Percentiles rank a stretch among this genome's conserved stretches.
phyloP scores from a whole-genome alignment of 2,113 vertebrate genomes.

The Copsychus sechellarum region DNA sequence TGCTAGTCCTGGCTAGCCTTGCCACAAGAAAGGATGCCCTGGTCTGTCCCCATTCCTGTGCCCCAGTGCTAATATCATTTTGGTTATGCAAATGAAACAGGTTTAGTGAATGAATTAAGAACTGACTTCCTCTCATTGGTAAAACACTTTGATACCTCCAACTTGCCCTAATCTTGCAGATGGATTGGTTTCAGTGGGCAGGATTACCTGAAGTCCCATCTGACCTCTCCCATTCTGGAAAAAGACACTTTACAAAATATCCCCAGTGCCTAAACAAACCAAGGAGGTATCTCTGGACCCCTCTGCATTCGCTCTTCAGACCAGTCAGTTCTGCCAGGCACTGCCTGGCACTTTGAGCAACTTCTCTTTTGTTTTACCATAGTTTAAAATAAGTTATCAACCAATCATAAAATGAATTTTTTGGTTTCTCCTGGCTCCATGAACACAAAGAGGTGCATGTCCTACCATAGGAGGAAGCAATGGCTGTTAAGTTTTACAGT shows the following conservation, averaged over 20 bases:
- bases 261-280: constrained; percentile 33
- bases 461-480: constrained; percentile 99
- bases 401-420: constrained; percentile 69
- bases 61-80: neutral
- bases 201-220: neutral
- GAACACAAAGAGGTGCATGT: constrained; percentile 87
- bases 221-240: neutral
- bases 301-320: neutral
- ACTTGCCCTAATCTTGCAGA: neutral
- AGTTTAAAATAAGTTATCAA: constrained; percentile 52
- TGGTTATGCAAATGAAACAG: constrained; percentile 11
- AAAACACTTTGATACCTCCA: neutral
- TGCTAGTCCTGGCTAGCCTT: constrained; percentile 10
- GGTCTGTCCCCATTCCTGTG: neutral
- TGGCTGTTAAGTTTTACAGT: constrained; percentile 84
- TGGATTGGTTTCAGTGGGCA: neutral
- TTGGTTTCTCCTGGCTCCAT: constrained; percentile 83
- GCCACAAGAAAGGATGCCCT: neutral
- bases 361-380: constrained; percentile 15
- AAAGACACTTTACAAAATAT: constrained; percentile 34
- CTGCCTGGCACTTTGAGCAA: constrained; percentile 1
- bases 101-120: constrained; percentile 14
- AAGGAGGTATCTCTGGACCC: constrained; percentile 19
- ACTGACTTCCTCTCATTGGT: neutral
- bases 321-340: constrained; percentile 26